Evolutionary conservation across 2,888 invertebrate species (phyloP), one percentile per base, ranked within the genome.

Genomic region (Tortrix viridana): DNA sequence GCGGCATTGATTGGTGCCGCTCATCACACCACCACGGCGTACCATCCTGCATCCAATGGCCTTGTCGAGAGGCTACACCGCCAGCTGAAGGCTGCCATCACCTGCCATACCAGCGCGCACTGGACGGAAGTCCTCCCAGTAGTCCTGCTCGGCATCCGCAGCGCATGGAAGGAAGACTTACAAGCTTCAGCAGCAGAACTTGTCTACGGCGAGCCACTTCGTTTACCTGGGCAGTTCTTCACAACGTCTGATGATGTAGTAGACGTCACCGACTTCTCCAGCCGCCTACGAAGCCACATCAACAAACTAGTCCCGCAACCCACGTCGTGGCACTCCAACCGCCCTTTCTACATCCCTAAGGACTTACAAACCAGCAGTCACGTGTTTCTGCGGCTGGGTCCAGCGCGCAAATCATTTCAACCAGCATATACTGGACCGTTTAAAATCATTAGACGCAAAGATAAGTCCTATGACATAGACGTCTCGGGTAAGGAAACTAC

Each of bases 41-140:
- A 60, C 20, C 60, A 53, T n/a, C 60, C 60, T 1, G 72, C 76
- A 46, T 65, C 79, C 0, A 86, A 88, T 55, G 84, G 82, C 0
- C 69, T 84, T 43, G 73, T 87, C 4, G 83, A 87, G 65, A 65
- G 83, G 5, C 14, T 48, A n/a, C 48, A 48, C 18, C 23, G 23
- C 14, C 23, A 48, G 23, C 48, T 48, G 4, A 48, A 48, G 23
- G 48, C 48, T 1, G 48, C 23, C 6, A 48, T 48, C 12, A 23
- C 22, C 2, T 23, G 23, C 48, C n/a, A 38, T 5, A n/a, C 38
- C n/a, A 38, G 12, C 19, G 18, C 6, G 6, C 54, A 50, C 6
- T 75, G 74, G 73, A 67, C 67, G 0, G 71, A 70, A 46, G 46
- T 56, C 1, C 67, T 76, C 2, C 73, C 77, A 1, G 55, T 66